phyloP scores from a whole-genome alignment of 2,113 vertebrate genomes.

The Lepus europaeus region DNA sequence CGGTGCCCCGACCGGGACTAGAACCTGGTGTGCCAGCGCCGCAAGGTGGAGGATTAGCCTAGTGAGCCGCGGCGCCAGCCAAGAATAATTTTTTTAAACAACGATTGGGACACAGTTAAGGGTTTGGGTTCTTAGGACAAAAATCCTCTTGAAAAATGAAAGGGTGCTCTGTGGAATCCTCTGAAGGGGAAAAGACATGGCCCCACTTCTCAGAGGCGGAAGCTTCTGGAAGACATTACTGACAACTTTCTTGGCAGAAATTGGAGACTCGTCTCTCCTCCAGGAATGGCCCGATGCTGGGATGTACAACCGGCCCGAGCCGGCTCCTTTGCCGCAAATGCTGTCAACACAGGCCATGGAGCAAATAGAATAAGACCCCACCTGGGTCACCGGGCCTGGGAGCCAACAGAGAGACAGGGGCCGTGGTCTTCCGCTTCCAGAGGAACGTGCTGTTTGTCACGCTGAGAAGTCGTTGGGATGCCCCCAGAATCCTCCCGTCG shows the following conservation, averaged over 20 bases:
- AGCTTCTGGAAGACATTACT: conserved; percentile 69
- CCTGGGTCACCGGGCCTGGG: neutral
- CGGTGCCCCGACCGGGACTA: too few species aligned
- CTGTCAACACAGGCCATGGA: conserved; percentile 7
- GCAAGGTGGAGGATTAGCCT: too few species aligned
- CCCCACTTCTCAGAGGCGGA: neutral
- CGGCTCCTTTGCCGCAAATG: rapidly evolving
- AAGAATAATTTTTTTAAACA: too few species aligned
- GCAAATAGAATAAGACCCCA: neutral
- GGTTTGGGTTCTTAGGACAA: neutral
- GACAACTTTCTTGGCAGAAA: conserved; percentile 39
- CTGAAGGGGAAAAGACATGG: neutral
- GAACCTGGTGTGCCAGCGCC: too few species aligned
- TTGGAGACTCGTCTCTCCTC: neutral
- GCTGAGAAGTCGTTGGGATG: neutral
- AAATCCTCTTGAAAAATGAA: neutral
- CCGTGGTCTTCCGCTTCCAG: conserved; percentile 15
- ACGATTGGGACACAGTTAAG: neutral
- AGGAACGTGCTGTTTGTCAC: neutral
- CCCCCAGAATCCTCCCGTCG: neutral
- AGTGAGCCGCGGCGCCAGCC: too few species aligned
- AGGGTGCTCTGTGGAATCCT: neutral
- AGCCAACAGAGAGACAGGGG: conserved; percentile 37
- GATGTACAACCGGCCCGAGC: conserved; percentile 26
- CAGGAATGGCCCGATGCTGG: neutral